These are phyloP conservation scores for Drosophila antonietae DNA, from an alignment of 2,888 invertebrate species.

Conservation along the genomic window DNA sequence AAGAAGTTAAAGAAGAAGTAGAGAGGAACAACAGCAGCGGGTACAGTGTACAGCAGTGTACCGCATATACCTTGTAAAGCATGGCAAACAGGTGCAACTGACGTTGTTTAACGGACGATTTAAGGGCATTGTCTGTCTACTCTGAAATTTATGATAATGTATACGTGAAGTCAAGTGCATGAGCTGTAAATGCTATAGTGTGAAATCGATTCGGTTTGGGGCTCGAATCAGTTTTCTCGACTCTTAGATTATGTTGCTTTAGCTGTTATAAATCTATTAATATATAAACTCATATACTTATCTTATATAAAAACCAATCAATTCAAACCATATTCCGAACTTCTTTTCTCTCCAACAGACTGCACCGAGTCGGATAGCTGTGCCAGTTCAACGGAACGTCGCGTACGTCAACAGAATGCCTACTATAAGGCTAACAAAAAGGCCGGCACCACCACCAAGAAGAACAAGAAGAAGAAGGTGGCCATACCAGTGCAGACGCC, in stretches of 20 bases:
- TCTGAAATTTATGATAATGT: background rate
- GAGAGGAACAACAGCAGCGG: background rate
- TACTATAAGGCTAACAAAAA: constrained; percentile 89
- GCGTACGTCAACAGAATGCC: constrained; percentile 87
- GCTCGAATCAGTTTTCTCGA: background rate
- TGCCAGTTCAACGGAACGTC: constrained; percentile 85
- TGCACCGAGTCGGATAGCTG: constrained; percentile 97
- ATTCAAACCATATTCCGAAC: background rate
- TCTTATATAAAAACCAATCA: too few species aligned
- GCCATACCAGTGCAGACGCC: constrained; percentile 95
- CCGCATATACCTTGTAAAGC: background rate
- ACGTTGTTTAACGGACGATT: background rate
- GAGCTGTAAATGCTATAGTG: constrained; percentile 2
- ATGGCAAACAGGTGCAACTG: background rate
- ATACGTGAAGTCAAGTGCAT: constrained; percentile 1
- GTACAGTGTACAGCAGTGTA: background rate
- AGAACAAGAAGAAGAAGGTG: constrained; percentile 90
- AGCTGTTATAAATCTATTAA: background rate
- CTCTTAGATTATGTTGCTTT: background rate
- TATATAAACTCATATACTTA: background rate
- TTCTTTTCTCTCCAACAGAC: constrained; percentile 48
- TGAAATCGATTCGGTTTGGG: background rate
- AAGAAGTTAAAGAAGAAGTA: background rate
- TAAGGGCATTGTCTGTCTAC: background rate
- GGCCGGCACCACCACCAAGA: constrained; percentile 88